Percentiles rank a stretch among this genome's conserved stretches.
Conservation (phyloP, 2,888 invertebrate genomes). For the Netelia melanura region DNA sequence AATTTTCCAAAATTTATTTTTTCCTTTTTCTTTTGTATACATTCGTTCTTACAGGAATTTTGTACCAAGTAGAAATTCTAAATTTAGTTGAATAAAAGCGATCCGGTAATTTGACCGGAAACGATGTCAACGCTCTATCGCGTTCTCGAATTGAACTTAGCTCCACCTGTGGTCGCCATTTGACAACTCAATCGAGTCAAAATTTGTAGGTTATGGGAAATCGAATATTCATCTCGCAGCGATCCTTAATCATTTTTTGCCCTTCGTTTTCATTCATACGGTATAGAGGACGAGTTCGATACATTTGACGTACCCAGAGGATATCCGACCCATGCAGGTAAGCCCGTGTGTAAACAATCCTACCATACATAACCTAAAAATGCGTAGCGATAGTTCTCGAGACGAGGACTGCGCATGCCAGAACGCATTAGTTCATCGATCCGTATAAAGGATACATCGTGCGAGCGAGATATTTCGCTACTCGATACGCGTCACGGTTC, state of each 20-base stretch:
- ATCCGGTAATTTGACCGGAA: no score
- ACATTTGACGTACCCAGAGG: constrained; percentile 1
- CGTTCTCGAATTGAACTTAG: constrained; percentile 32
- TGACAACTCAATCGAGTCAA: not conserved
- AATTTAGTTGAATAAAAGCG: no score
- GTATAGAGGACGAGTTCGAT: not conserved
- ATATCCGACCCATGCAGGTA: not conserved
- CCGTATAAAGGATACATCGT: constrained; percentile 24
- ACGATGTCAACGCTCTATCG: no score
- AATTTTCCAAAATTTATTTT: no score
- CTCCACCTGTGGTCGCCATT: constrained; percentile 18
- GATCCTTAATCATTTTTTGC: constrained; percentile 18
- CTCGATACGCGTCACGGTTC: constrained; percentile 22
- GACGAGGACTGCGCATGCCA: constrained; percentile 26
- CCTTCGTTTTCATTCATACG: not conserved
- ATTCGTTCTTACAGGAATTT: no score
- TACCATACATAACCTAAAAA: not conserved
- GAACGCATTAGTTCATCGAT: constrained; percentile 11
- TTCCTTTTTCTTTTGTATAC: no score
- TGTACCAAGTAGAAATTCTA: no score
- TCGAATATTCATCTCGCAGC: constrained; percentile 29
- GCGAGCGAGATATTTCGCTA: constrained; percentile 19
- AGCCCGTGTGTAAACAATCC: not conserved
- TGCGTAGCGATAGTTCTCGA: not conserved
- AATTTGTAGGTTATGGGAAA: constrained; percentile 23